Conservation (phyloP, 2,888 invertebrate species). For the Drosophila limbata region DNA sequence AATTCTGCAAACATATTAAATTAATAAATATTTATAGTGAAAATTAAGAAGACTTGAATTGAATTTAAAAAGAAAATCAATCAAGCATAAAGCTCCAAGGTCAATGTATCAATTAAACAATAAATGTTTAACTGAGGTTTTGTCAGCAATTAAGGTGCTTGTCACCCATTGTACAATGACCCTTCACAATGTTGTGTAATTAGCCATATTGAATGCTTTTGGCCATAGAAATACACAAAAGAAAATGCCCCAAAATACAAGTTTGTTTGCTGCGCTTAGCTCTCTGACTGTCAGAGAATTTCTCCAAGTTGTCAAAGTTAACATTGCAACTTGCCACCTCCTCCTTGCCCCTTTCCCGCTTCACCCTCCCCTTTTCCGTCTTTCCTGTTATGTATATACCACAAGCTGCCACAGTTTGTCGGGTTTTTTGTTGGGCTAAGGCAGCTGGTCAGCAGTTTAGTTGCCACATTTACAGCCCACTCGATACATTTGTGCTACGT, state of each 20-base stretch:
- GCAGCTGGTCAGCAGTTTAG: conserved; percentile 71
- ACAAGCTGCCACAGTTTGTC: conserved; percentile 60
- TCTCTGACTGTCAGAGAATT: conserved; percentile 72
- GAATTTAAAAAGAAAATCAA: neutral
- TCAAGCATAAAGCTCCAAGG: neutral
- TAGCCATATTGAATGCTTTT: conserved; percentile 77
- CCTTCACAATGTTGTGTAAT: conserved; percentile 66
- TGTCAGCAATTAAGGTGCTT: neutral
- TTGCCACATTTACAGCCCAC: conserved; percentile 70
- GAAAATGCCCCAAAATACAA: conserved; percentile 61
- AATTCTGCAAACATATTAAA: neutral
- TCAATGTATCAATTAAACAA: neutral
- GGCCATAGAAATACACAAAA: conserved; percentile 73
- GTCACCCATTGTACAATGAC: conserved; percentile 38
- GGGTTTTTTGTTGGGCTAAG: conserved; percentile 25
- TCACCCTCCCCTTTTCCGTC: neutral
- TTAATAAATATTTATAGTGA: neutral
- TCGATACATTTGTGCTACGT: conserved; percentile 78
- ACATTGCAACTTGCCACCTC: conserved; percentile 49
- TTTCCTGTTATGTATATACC: conserved; percentile 15
- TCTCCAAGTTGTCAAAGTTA: conserved; percentile 79
- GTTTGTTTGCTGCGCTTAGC: conserved; percentile 69
- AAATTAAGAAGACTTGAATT: neutral
- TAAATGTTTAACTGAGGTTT: neutral
- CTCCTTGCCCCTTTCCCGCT: neutral